Conservation (phyloP, 2,113 vertebrate genomes). For the Ochotona princeps region DNA sequence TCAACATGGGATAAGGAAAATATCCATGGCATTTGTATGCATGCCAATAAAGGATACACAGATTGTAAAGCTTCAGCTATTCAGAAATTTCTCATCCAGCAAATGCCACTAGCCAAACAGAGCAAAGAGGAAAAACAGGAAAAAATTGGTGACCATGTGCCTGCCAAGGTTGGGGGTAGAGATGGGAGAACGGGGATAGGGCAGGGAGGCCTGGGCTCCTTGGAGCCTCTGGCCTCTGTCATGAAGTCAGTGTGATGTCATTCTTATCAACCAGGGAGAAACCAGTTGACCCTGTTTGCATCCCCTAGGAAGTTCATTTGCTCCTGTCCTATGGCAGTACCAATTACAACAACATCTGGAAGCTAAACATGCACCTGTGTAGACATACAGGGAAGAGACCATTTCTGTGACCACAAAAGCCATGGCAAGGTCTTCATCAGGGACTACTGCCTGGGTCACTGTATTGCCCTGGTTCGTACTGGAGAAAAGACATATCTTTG, state of each 20-base stretch:
- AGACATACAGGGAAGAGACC: constrained; percentile 83
- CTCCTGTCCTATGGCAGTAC: too few relatives aligned
- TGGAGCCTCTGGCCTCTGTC: too few relatives aligned
- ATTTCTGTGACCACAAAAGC: constrained; percentile 83
- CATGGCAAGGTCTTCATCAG: constrained; percentile 89
- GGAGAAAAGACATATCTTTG: constrained; percentile 90
- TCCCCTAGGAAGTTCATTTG: too few relatives aligned
- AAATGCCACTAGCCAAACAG: not conserved
- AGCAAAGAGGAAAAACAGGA: not conserved
- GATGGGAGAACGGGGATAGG: too few relatives aligned
- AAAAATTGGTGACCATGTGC: too few relatives aligned
- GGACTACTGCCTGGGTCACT: constrained; percentile 85
- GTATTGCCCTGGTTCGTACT: constrained; percentile 86
- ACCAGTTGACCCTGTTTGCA: too few relatives aligned
- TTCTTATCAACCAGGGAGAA: too few relatives aligned
- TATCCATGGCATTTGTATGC: not conserved
- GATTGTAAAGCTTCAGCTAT: not conserved
- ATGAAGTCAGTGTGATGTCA: too few relatives aligned
- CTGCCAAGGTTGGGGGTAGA: too few relatives aligned
- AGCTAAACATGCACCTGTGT: not conserved
- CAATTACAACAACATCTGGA: too few relatives aligned
- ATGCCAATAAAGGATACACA: constrained; percentile 2
- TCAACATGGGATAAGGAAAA: not conserved
- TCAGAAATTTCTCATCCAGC: not conserved
- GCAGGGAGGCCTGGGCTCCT: too few relatives aligned